These are phyloP conservation scores for Drosophila insularis DNA, from an alignment of 1,140 invertebrate species.

Conservation along the genomic window DNA sequence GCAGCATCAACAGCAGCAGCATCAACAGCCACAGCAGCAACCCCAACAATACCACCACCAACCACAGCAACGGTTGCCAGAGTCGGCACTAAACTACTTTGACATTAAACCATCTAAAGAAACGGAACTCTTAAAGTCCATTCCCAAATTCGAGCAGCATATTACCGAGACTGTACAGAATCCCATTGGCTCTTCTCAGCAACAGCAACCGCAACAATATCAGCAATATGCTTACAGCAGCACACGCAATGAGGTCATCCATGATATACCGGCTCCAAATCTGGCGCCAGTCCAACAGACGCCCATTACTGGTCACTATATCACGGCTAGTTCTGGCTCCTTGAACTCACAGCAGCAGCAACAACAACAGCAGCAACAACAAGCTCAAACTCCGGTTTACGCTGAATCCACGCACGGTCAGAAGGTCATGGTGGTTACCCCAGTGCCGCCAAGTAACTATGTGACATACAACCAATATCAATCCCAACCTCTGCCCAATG, in stretches of 20 bases:
- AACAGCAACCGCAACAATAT: slow-evolving; percentile 44
- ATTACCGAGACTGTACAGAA: slow-evolving; percentile 84
- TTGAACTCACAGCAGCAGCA: slow-evolving; percentile 26
- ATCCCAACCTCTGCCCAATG: slow-evolving; percentile 48
- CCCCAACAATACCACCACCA: slow-evolving; percentile 54
- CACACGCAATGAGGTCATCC: slow-evolving; percentile 74
- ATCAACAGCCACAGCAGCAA: slow-evolving; percentile 69
- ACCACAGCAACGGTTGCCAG: slow-evolving; percentile 37
- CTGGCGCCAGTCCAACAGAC: slow-evolving; percentile 49
- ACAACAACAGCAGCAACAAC: slow-evolving; percentile 34
- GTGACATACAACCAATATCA: slow-evolving; percentile 74
- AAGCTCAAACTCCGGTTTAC: slow-evolving; percentile 56
- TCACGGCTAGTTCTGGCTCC: slow-evolving; percentile 26
- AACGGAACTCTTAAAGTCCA: slow-evolving; percentile 88
- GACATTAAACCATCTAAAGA: slow-evolving; percentile 77
- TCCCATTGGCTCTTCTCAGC: slow-evolving; percentile 19
- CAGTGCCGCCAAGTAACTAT: slow-evolving; percentile 64
- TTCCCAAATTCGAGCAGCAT: slow-evolving; percentile 90
- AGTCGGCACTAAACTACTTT: slow-evolving; percentile 61
- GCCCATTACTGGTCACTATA: slow-evolving; percentile 30
- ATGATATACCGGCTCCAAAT: slow-evolving; percentile 79
- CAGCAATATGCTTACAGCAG: slow-evolving; percentile 58
- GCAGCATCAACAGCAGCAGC: slow-evolving; percentile 43
- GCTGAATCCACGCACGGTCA: slow-evolving; percentile 75
- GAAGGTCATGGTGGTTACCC: slow-evolving; percentile 79